phyloP scores from a whole-genome alignment of 1,140 invertebrate species.

The Pararge aegeria region DNA sequence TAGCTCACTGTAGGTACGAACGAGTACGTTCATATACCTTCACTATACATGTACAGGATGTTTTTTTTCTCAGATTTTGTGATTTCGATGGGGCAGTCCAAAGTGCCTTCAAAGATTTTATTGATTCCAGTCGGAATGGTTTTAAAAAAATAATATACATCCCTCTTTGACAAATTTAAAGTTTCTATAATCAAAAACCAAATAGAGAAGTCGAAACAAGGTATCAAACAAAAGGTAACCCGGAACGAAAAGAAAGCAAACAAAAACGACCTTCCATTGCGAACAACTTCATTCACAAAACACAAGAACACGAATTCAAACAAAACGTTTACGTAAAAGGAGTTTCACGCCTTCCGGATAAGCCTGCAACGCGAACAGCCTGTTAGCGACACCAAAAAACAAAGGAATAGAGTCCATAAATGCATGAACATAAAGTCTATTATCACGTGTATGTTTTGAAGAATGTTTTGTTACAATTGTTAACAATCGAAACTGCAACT shows the following conservation, averaged over 20 bases:
- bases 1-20: too few species aligned
- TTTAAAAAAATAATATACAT: too few species aligned
- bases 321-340: conserved; percentile 31
- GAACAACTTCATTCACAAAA: conserved; percentile 25
- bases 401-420: conserved; percentile 3
- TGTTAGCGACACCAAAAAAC: not conserved
- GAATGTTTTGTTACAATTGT: conserved; percentile 11
- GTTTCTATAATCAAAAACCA: too few species aligned
- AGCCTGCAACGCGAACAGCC: conserved; percentile 4
- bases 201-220: not conserved
- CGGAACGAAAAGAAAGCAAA: conserved; percentile 7
- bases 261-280: conserved; percentile 18
- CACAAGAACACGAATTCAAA: conserved; percentile 34
- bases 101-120: too few species aligned
- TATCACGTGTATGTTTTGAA: not conserved
- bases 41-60: too few species aligned
- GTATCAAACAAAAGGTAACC: conserved; percentile 6
- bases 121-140: too few species aligned
- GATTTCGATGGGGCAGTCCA: too few species aligned
- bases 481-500: conserved; percentile 20
- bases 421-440: not conserved
- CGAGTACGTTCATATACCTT: too few species aligned
- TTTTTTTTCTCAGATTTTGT: too few species aligned
- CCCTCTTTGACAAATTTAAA: too few species aligned
- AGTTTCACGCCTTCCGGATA: conserved; percentile 34